These are phyloP conservation scores for Bombylius major DNA, from an alignment of 2,888 invertebrate species.

Conservation along the genomic window DNA sequence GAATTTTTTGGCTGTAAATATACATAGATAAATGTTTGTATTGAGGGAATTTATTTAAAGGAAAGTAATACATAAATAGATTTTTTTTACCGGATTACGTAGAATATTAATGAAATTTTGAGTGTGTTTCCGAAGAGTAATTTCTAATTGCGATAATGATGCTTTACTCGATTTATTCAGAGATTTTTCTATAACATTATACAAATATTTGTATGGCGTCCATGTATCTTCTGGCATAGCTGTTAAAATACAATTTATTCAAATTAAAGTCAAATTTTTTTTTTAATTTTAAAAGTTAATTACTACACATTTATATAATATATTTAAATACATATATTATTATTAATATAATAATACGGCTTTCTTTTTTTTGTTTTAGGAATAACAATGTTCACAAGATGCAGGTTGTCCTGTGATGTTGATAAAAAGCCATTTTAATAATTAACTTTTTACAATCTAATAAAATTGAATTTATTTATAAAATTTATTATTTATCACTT, in stretches of 20 bases:
- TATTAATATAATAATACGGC: too few species aligned
- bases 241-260: constrained; percentile 6
- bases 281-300: too few species aligned
- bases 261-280: neutral
- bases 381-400: too few species aligned
- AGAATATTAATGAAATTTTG: constrained; percentile 75
- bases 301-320: too few species aligned
- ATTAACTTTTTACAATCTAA: too few species aligned
- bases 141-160: constrained; percentile 49
- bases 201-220: constrained; percentile 71
- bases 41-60: constrained; percentile 12
- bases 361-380: too few species aligned
- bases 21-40: too few species aligned
- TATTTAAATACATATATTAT: too few species aligned
- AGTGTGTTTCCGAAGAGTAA: constrained; percentile 63
- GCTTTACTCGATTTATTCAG: constrained; percentile 50
- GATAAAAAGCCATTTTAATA: too few species aligned
- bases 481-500: neutral
- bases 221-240: constrained; percentile 56
- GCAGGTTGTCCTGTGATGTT: too few species aligned
- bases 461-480: too few species aligned
- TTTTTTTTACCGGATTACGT: constrained; percentile 64
- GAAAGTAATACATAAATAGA: neutral
- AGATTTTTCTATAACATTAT: constrained; percentile 54
- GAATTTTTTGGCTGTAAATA: constrained; percentile 57